Conservation (phyloP, 2,797 vertebrate genomes). For the Enteromius treurensis region DNA sequence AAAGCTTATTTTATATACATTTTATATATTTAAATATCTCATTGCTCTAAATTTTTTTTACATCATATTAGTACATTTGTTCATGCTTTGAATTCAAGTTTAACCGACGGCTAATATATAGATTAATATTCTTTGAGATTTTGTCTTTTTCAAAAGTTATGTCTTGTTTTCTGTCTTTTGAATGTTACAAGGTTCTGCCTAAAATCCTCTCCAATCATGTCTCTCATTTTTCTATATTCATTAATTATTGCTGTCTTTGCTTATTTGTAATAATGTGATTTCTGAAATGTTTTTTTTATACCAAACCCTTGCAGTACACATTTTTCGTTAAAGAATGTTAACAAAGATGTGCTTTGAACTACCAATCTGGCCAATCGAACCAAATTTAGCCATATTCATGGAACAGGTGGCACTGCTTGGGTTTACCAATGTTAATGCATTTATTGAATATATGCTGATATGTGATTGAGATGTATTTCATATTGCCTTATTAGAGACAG, state of each 20-base stretch:
- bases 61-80: neutral
- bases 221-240: constrained; percentile 48
- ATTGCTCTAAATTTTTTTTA: neutral
- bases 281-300: constrained; percentile 65
- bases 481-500: constrained; percentile 46
- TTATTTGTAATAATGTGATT: constrained; percentile 64
- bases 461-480: constrained; percentile 40
- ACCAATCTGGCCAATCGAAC: constrained; percentile 66
- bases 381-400: constrained; percentile 57
- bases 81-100: constrained; percentile 6
- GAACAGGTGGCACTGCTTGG: constrained; percentile 78
- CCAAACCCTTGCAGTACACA: constrained; percentile 83
- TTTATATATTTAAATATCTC: neutral
- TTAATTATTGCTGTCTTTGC: constrained; percentile 43
- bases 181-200: constrained; percentile 69
- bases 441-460: constrained; percentile 56
- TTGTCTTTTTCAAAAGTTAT: constrained; percentile 63
- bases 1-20: constrained; percentile 30
- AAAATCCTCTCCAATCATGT: constrained; percentile 59
- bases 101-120: constrained; percentile 44
- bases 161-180: constrained; percentile 71
- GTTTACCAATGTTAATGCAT: constrained; percentile 69
- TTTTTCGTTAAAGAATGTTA: constrained; percentile 70
- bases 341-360: constrained; percentile 76
- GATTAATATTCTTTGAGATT: constrained; percentile 47